These are phyloP conservation scores for Euzophera pinguis DNA, from an alignment of 2,888 invertebrate genomes.

Conservation along the genomic window DNA sequence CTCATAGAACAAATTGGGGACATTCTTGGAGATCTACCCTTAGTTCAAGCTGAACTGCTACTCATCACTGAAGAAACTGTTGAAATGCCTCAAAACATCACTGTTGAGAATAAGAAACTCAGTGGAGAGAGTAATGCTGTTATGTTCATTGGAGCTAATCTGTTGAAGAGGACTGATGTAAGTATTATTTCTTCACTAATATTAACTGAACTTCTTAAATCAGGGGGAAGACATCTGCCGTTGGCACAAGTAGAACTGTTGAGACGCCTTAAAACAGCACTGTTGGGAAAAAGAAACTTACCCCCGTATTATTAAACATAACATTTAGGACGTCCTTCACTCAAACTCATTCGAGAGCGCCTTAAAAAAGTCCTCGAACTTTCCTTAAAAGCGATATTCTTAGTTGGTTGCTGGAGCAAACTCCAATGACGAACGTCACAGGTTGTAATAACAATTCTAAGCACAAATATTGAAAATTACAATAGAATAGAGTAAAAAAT, in stretches of 20 bases:
- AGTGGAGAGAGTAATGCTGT: slow-evolving; percentile 72
- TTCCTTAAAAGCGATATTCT: no score
- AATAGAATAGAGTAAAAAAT: no score
- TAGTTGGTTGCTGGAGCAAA: no score
- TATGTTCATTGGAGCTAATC: slow-evolving; percentile 72
- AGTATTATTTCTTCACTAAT: slow-evolving; percentile 21
- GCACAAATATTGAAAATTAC: no score
- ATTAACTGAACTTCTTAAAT: no score
- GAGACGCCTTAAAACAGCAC: slow-evolving; percentile 73
- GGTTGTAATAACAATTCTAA: no score
- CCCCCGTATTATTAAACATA: no score
- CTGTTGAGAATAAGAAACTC: slow-evolving; percentile 82
- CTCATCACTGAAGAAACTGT: slow-evolving; percentile 75
- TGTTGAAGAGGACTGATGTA: slow-evolving; percentile 73
- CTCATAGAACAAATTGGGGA: slow-evolving; percentile 78
- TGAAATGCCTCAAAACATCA: slow-evolving; percentile 71
- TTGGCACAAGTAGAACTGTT: slow-evolving; percentile 82
- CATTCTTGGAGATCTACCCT: slow-evolving; percentile 83
- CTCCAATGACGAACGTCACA: no score
- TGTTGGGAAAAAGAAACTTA: slow-evolving; percentile 82
- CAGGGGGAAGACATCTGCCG: slow-evolving; percentile 85
- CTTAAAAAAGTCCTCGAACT: no score
- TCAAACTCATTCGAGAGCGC: no score
- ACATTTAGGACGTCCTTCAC: no score
- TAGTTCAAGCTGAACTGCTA: slow-evolving; percentile 83